Evolutionary conservation across 2,113 vertebrate species (phyloP).

Genomic region (Rhadina sibilatrix): DNA sequence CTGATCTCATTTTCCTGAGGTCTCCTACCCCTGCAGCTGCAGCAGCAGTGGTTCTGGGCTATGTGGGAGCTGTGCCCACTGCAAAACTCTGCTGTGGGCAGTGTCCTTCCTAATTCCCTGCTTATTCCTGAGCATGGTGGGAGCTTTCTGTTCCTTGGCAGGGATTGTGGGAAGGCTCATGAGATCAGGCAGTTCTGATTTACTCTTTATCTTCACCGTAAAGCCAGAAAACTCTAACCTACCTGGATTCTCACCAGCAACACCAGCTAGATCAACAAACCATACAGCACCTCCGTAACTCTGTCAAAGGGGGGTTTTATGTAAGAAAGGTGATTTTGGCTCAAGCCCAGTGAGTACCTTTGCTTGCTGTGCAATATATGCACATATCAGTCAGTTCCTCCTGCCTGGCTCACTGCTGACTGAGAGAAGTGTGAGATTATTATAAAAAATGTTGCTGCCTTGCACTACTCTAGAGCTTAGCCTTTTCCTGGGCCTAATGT

Average conservation of each 20-base stretch:
- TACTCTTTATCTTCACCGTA: not conserved
- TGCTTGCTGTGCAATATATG: not conserved
- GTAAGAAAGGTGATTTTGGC: not conserved
- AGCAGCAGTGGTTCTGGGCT: not conserved
- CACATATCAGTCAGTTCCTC: not conserved
- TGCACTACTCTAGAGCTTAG: not conserved
- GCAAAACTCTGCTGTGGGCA: not conserved
- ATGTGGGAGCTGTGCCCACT: not conserved
- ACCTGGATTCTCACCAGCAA: not conserved
- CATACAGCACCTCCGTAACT: not conserved
- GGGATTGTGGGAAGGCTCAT: not conserved
- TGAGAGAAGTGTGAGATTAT: not conserved
- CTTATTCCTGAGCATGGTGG: fast-evolving
- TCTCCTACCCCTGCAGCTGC: not conserved
- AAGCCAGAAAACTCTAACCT: not conserved
- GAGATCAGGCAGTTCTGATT: not conserved
- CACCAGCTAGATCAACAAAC: not conserved
- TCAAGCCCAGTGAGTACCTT: not conserved
- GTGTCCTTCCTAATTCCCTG: not conserved
- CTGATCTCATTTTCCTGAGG: not conserved
- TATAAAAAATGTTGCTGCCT: not conserved
- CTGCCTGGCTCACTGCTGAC: not conserved
- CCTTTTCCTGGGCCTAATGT: not conserved
- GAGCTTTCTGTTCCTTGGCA: not conserved
- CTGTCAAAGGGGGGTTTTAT: not conserved